Percentiles rank a stretch among this genome's conserved stretches.
phyloP scores from a whole-genome alignment of 2,888 invertebrate genomes.

The Ceraclea dissimilis region DNA sequence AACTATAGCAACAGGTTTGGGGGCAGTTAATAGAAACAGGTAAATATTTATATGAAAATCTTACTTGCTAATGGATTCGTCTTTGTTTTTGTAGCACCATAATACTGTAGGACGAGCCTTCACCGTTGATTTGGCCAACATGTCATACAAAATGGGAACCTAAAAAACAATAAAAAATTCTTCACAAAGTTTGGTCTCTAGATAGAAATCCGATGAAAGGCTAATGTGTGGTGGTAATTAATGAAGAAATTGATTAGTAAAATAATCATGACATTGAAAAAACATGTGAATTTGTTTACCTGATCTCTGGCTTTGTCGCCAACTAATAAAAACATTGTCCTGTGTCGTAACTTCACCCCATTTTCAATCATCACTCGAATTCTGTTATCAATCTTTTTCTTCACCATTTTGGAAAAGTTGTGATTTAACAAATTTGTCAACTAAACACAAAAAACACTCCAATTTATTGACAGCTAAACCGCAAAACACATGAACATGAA shows the following conservation, averaged over 20 bases:
- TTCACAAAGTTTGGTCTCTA: too few relatives aligned
- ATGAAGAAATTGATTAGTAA: background rate
- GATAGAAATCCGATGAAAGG: too few relatives aligned
- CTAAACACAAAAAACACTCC: background rate
- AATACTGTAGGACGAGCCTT: conserved; percentile 89
- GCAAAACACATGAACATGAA: background rate
- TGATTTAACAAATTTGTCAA: background rate
- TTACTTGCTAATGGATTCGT: conserved; percentile 81
- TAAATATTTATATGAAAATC: conserved; percentile 24
- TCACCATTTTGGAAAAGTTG: conserved; percentile 59
- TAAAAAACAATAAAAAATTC: conserved; percentile 34
- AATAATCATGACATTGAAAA: background rate
- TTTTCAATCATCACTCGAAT: conserved; percentile 94
- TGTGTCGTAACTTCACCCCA: conserved; percentile 83
- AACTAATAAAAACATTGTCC: conserved; percentile 90
- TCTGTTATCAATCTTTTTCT: conserved; percentile 95
- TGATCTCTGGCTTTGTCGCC: conserved; percentile 96
- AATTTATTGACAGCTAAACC: too few relatives aligned
- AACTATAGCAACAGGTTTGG: background rate
- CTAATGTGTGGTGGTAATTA: too few relatives aligned
- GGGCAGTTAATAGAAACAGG: background rate
- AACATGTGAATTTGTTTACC: conserved; percentile 41
- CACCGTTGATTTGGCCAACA: conserved; percentile 89
- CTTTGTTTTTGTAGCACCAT: conserved; percentile 97
- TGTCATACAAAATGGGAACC: conserved; percentile 96